Base-by-base conservation (phyloP, 2,113 vertebrate species). In the Oreochromis aureus region DNA sequence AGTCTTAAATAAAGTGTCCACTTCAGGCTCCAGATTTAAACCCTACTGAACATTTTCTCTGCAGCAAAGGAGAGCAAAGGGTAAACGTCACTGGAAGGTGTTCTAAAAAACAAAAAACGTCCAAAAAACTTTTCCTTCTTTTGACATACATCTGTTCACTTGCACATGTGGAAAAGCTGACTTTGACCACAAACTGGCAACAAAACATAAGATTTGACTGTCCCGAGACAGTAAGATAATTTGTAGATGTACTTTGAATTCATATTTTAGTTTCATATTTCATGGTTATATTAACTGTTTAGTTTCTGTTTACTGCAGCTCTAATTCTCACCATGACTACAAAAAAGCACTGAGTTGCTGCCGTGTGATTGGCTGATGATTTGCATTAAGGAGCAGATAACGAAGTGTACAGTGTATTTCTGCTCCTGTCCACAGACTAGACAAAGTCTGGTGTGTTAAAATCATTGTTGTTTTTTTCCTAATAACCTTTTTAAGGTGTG, bases 271-370 rank as follows among this genome's bases (percentile, higher is more conserved):
- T 7, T 41, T 69, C 4, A 15, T 41, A 22, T 69, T 69, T 69
- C 0, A 0, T 41, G 19, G 63, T 41, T 22, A 41, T 41, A 69
- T 69, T 39, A 22, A 39, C 34, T 0, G 2, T 66, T 66, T 66
- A 13, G 34, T 39, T 39, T 66, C 2, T 0, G 19, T 66, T 39
- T n/a, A 66, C 61, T 66, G 61, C 61, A 13, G 34, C 0, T 39
- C 19, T 66, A 66, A 39, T 66, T 66, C 1, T 71, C n/a, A 71
- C 2, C 3, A 44, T 6, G n/a, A 24, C 2, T 71, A 71, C n/a
- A 71, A 16, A 71, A 69, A 71, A 16, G 66, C 66, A 27, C 0
- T 44, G 36, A 71, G n/a, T 44, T 71, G 66, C 66, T 71, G 12
- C 36, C 2, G 5, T 44, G 12, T 71, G 66, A 44, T 24, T 71